Evolutionary conservation across 2,797 vertebrate species (phyloP).

Genomic region (Pseudomugil tenellus): DNA sequence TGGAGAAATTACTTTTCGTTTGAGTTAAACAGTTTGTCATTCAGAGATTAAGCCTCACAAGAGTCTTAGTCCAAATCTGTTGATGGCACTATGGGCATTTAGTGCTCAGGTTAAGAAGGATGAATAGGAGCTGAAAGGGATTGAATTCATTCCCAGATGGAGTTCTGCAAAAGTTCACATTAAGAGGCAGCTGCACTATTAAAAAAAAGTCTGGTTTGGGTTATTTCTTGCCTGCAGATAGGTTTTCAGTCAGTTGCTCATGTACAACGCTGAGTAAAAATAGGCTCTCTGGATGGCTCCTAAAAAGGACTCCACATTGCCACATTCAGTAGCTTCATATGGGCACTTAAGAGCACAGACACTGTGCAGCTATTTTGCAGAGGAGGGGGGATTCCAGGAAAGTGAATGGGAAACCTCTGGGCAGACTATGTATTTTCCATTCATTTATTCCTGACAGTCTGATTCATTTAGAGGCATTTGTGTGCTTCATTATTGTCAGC

Average conservation of each 20-base stretch:
- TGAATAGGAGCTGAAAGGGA: slow-evolving; percentile 24
- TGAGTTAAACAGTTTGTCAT: slow-evolving; percentile 22
- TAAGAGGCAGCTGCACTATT: slow-evolving; percentile 14
- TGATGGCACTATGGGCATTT: slow-evolving; percentile 6
- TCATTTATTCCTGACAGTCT: slow-evolving; percentile 54
- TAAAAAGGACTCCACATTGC: slow-evolving; percentile 27
- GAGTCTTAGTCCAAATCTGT: slow-evolving; percentile 2
- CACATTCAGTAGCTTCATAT: slow-evolving; percentile 10
- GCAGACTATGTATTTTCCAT: slow-evolving; percentile 52
- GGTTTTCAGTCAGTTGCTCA: slow-evolving; percentile 22
- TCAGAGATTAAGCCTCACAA: slow-evolving; percentile 26
- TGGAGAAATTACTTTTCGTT: not conserved
- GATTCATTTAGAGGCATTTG: slow-evolving; percentile 64
- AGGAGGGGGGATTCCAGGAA: too few species aligned
- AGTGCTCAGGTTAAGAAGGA: slow-evolving; percentile 27
- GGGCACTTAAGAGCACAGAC: slow-evolving; percentile 20
- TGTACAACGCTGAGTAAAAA: slow-evolving; percentile 27
- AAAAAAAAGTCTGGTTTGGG: slow-evolving; percentile 26
- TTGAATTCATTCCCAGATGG: slow-evolving; percentile 20
- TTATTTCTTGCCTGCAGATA: slow-evolving; percentile 28
- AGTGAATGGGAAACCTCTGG: slow-evolving; percentile 49
- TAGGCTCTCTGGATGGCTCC: slow-evolving; percentile 25
- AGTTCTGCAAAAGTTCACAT: slow-evolving; percentile 26
- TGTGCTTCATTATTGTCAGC: slow-evolving; percentile 65
- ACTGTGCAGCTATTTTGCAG: slow-evolving; percentile 22